Percentiles rank a stretch among this genome's conserved stretches.
These are phyloP conservation scores for Schizotus pectinicornis DNA, from an alignment of 2,888 invertebrate species.

Conservation along the genomic window DNA sequence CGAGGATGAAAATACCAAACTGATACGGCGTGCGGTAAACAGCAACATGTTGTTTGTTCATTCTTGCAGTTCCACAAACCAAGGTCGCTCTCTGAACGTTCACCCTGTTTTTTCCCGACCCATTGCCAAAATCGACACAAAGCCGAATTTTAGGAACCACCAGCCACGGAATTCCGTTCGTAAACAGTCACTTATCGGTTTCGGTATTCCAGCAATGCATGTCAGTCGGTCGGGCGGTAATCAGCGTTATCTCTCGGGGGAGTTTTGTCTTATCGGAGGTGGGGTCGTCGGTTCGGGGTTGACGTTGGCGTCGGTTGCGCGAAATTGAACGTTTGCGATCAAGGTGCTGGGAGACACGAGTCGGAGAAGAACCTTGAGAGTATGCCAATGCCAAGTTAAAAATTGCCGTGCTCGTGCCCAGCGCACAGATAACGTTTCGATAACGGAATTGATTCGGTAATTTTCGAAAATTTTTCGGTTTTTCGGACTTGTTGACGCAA, in stretches of 20 bases:
- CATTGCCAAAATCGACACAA: neutral
- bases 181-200: too few species aligned
- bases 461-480: too few species aligned
- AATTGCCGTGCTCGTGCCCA: constrained; percentile 9
- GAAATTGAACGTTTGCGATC: neutral
- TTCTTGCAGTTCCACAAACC: constrained; percentile 15
- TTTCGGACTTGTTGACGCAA: too few species aligned
- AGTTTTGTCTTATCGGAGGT: too few species aligned
- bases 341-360: constrained; percentile 7
- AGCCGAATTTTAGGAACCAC: neutral
- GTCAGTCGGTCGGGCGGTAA: too few species aligned
- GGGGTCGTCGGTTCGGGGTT: too few species aligned
- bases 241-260: too few species aligned
- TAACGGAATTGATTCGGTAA: too few species aligned
- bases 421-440: too few species aligned
- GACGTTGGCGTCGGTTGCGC: too few species aligned
- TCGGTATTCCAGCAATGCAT: too few species aligned
- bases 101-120: neutral
- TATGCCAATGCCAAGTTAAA: constrained; percentile 27
- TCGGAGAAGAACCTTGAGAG: constrained; percentile 17
- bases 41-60: constrained; percentile 13
- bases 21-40: constrained; percentile 15
- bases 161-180: too few species aligned
- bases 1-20: constrained; percentile 16
- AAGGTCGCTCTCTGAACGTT: constrained; percentile 14